Percentiles rank a stretch among this genome's conserved stretches.
These are phyloP conservation scores for Leptoteleia sp. DNA, from an alignment of 1,140 invertebrate genomes.

Conservation along the genomic window DNA sequence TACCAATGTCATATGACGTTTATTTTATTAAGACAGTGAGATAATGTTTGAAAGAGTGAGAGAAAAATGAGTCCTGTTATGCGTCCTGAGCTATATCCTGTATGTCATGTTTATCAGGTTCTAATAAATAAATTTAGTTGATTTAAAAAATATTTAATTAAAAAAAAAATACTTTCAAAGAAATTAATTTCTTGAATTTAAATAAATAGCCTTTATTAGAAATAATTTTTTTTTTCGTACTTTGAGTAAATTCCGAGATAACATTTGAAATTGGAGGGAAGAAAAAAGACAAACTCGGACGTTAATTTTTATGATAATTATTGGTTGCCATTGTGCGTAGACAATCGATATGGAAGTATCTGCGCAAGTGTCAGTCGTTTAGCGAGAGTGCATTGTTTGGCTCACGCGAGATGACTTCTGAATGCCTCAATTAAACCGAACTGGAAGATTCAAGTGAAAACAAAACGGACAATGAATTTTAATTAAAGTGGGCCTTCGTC, in stretches of 20 bases:
- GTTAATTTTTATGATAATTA: background rate
- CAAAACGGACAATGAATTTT: slow-evolving; percentile 9
- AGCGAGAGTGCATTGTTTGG: background rate
- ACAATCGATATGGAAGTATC: background rate
- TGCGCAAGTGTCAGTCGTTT: background rate
- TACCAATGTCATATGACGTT: no score
- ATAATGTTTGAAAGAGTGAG: no score
- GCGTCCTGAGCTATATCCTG: no score
- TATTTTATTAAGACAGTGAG: no score
- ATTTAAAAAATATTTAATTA: no score
- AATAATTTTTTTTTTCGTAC: no score
- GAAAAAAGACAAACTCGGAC: background rate
- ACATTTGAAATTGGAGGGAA: background rate
- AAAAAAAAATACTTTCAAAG: no score
- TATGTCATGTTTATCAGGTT: no score
- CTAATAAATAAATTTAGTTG: no score
- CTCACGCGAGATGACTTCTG: background rate
- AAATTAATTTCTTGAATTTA: no score
- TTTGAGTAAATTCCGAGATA: background rate
- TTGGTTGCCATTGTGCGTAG: slow-evolving; percentile 2
- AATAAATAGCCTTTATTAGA: no score
- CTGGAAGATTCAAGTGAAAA: slow-evolving; percentile 21
- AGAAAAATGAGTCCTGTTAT: no score
- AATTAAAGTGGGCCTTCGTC: slow-evolving; percentile 5
- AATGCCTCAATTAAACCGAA: slow-evolving; percentile 9